phyloP scores from a whole-genome alignment of 2,113 vertebrate genomes.

The Mus musculus region DNA sequence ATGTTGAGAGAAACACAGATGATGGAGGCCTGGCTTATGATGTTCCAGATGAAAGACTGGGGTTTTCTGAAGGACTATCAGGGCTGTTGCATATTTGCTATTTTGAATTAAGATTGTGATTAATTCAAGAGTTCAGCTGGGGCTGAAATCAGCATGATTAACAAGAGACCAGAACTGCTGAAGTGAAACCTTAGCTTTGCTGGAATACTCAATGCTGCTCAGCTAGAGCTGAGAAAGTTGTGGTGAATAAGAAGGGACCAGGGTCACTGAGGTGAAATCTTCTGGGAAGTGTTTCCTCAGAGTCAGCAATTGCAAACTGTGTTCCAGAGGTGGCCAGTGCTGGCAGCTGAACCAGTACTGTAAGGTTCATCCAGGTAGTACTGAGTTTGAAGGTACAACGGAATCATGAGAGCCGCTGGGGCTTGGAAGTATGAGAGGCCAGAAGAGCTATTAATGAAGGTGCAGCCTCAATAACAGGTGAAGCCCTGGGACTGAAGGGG shows the following conservation, averaged over 20 bases:
- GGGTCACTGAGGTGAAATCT: neutral
- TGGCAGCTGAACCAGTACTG: neutral
- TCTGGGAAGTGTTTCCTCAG: neutral
- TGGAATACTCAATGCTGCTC: neutral
- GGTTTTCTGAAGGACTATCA: neutral
- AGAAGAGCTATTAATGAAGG: neutral
- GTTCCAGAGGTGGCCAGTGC: neutral
- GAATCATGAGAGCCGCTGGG: neutral
- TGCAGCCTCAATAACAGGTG: neutral
- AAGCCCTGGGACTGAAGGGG: neutral
- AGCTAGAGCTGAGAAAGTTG: neutral
- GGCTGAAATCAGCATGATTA: neutral
- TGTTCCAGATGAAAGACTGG: neutral
- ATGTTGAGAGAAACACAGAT: neutral
- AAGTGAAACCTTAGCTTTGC: neutral
- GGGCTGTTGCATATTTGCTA: neutral
- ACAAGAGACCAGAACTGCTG: neutral
- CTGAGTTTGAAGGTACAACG: neutral
- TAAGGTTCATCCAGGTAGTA: too few species aligned
- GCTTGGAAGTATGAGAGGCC: neutral
- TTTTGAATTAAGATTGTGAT: neutral
- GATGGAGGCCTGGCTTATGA: neutral
- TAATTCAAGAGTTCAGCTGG: neutral
- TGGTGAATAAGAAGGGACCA: neutral
- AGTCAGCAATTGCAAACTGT: neutral